A percentile compares a stretch with the other conserved stretches of the same genome.
Conservation (phyloP, 2,797 vertebrate species). For the Gobio occitaniae region DNA sequence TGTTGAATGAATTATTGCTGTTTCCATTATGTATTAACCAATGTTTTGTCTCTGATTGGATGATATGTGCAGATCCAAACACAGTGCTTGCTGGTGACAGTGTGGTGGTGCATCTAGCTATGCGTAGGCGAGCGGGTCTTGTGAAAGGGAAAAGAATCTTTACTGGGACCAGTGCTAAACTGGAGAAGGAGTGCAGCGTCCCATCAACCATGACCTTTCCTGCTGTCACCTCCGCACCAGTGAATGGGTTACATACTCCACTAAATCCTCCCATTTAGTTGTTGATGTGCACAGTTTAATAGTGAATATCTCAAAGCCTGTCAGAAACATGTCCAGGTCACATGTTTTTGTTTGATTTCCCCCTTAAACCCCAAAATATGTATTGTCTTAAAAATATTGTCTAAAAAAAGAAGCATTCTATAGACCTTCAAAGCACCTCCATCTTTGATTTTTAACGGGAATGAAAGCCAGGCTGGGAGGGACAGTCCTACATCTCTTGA, state of each 20-base stretch:
- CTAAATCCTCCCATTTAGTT: background rate
- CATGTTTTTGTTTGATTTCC: background rate
- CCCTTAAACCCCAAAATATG: background rate
- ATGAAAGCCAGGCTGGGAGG: too few species aligned
- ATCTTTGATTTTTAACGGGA: too few species aligned
- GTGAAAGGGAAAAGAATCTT: slow-evolving; percentile 69
- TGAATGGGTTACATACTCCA: slow-evolving; percentile 73
- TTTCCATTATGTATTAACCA: background rate
- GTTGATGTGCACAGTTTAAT: background rate
- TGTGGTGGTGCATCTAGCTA: slow-evolving; percentile 71
- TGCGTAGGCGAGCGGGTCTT: slow-evolving; percentile 58
- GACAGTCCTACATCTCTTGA: too few species aligned
- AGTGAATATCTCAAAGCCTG: background rate
- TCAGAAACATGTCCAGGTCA: background rate
- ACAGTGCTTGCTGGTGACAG: slow-evolving; percentile 75
- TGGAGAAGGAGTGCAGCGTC: slow-evolving; percentile 64
- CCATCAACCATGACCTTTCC: slow-evolving; percentile 66
- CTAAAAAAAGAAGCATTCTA: background rate
- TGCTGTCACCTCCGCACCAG: slow-evolving; percentile 68
- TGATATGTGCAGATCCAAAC: slow-evolving; percentile 63
- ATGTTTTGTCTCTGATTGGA: background rate
- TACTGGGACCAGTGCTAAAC: slow-evolving; percentile 61
- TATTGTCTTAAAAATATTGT: background rate
- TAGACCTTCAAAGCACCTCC: too few species aligned
- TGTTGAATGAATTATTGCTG: background rate